Evolutionary conservation across 2,113 vertebrate genomes (phyloP).

Genomic region (Cisticola juncidis): DNA sequence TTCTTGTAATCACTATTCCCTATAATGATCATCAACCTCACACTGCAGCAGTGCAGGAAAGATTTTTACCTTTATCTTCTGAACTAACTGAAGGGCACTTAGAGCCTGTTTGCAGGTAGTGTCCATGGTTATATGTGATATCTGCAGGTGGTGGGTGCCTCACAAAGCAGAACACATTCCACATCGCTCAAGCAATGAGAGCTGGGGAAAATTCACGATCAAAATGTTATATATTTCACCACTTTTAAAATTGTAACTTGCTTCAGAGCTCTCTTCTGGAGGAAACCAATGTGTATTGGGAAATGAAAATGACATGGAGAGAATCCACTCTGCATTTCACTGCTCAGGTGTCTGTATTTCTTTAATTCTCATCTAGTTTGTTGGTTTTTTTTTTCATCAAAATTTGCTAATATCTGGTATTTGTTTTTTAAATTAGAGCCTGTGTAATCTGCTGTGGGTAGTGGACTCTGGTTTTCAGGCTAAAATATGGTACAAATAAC

Average conservation of each 20-base stretch:
- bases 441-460: not conserved
- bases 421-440: not conserved
- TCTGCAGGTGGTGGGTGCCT: not conserved
- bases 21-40: not conserved
- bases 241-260: not conserved
- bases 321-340: not conserved
- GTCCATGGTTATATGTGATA: accelerated
- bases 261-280: not conserved
- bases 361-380: not conserved
- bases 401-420: not conserved
- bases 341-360: not conserved
- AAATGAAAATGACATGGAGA: not conserved
- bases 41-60: not conserved
- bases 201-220: not conserved
- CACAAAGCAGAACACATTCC: not conserved
- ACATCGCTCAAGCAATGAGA: not conserved
- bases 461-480: not conserved
- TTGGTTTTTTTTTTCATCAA: not conserved
- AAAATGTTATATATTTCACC: not conserved
- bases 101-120: accelerated
- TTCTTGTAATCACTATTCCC: not conserved
- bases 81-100: not conserved
- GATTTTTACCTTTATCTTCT: not conserved
- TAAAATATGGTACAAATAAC: not conserved
- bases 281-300: not conserved